Base-by-base conservation (phyloP, 2,797 vertebrate genomes). In the Lophius americanus region DNA sequence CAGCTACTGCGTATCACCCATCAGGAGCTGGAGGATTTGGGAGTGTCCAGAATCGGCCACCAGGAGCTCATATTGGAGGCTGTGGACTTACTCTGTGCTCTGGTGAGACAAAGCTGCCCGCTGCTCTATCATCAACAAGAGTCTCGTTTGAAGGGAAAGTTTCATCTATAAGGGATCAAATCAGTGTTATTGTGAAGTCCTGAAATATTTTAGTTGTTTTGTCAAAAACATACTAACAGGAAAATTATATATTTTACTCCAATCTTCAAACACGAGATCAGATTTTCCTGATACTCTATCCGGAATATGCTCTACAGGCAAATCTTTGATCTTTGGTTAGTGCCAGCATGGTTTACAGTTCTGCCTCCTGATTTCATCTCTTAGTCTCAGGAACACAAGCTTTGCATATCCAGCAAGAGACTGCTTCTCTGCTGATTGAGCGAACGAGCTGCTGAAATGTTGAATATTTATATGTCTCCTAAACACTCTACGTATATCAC, bases 21-120 rank as follows among this genome's bases (percentile, higher is more conserved):
- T 87, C 98, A 99, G 87, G 98, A 99, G 86, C 93, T 99, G 76
- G 98, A 99, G 88, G 98, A 99, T 82, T 87, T 99, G 79, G 98
- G 98, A 11, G 97, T 99, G 76, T 98, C 96, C 71, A 94, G 97
- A 68, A 99, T 99, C 60, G 98, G 98, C 64, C 98, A 99, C 88
- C 98, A 99, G 91, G 98, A 99, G 75, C 96, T 99, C 68, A 98
- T 99, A 61, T 91, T 99, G 87, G 98, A 99, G 91, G 98, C 98
- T 54, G 97, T 99, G 78, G 98, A 99, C 88, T 92, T 99, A 81
- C 95, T 99, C 39, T 99, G 98, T 23, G 98, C 98, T 66, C 89
- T 99, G 95, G 98, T 99, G 94, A 97, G 93, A 89, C 79, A 64
- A 64, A 70, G 65, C 23, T 23, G 23, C 23, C 23, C 23, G 23